phyloP scores from a whole-genome alignment of 2,888 invertebrate species.

The Leptopterna dolabrata region DNA sequence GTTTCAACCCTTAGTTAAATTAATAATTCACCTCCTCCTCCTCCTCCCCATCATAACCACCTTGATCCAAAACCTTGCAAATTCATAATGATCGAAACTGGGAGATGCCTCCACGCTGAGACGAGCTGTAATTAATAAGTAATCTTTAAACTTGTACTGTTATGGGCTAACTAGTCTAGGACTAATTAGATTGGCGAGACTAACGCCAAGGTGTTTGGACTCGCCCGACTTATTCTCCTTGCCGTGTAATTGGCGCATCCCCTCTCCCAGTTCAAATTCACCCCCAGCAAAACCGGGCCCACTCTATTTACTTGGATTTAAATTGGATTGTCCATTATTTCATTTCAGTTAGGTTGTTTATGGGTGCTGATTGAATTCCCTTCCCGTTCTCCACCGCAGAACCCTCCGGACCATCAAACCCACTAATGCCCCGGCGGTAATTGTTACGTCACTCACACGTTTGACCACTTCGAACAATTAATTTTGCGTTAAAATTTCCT shows the following conservation, averaged over 20 bases:
- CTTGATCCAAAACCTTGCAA: slow-evolving; percentile 27
- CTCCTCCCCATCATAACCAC: no score
- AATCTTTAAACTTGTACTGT: slow-evolving; percentile 43
- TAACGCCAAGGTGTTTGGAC: slow-evolving; percentile 42
- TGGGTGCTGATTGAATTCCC: slow-evolving; percentile 46
- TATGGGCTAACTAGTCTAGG: slow-evolving; percentile 40
- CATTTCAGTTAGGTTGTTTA: slow-evolving; percentile 52
- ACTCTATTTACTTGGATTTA: slow-evolving; percentile 49
- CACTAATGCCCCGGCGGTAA: slow-evolving; percentile 41
- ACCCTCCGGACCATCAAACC: slow-evolving; percentile 20
- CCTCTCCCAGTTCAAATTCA: not conserved
- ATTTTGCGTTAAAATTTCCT: slow-evolving; percentile 41
- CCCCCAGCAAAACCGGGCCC: not conserved
- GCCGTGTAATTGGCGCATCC: slow-evolving; percentile 10
- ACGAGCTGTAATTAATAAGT: slow-evolving; percentile 47
- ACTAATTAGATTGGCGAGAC: slow-evolving; percentile 42
- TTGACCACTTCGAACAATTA: slow-evolving; percentile 49
- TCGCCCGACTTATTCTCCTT: not conserved
- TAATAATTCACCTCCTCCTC: slow-evolving; percentile 15
- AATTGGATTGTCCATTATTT: slow-evolving; percentile 51
- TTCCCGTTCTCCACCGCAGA: not conserved
- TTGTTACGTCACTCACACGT: slow-evolving; percentile 52
- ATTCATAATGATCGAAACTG: slow-evolving; percentile 53
- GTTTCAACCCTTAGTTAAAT: slow-evolving; percentile 48
- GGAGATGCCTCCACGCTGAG: not conserved